Evolutionary conservation across 92 coral and sea anemone species (phyloP), one percentile per base, ranked within the genome.

Genomic region (Zoanthus sansibaricus): DNA sequence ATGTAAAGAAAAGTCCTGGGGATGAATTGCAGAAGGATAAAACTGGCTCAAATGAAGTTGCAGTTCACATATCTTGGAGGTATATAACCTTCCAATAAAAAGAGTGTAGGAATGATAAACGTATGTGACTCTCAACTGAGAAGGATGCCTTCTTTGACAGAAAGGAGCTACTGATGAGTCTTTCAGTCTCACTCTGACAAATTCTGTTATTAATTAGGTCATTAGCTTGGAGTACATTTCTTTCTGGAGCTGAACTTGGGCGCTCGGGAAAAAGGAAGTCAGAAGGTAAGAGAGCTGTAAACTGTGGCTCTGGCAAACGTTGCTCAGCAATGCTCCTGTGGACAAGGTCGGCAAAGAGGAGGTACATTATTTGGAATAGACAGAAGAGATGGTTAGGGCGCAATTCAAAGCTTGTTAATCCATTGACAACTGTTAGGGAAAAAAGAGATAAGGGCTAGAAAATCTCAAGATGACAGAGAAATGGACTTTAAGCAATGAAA

Each of bases 221-320:
- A 12, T 15, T 64, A 25, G 46, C 74, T 72, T 85, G 82, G 88
- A 85, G 83, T 21, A 45, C 72, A 71, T 54, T 72, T 72, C 82
- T 82, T 18, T 58, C 30, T 79, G 70, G 70, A 17, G 71, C 71
- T 42, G 84, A 79, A 66, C 10, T 72, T 48, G 51, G 30, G 51
- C 47, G 67, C 46, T 58, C 44, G 58, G 72, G 68, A 82, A 58
- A 82, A 3, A 61, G 7, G 74, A 82, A 42, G 49, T 61, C 37
- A 55, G 79, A 71, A 45, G 83, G 52, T 51, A 49, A 71, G 82
- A 85, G 82, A 71, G 87, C 79, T 85, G 78, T 49, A 82, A 85
- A 31, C 4, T 62, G 9, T 62, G 69, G 30, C n/a, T 62, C 12
- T 62, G 10, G 69, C 1, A 21, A 17, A 62, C 6, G 31, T n/a